Conservation (phyloP, 2,888 invertebrate genomes). For the Pyrochroa serraticornis region DNA sequence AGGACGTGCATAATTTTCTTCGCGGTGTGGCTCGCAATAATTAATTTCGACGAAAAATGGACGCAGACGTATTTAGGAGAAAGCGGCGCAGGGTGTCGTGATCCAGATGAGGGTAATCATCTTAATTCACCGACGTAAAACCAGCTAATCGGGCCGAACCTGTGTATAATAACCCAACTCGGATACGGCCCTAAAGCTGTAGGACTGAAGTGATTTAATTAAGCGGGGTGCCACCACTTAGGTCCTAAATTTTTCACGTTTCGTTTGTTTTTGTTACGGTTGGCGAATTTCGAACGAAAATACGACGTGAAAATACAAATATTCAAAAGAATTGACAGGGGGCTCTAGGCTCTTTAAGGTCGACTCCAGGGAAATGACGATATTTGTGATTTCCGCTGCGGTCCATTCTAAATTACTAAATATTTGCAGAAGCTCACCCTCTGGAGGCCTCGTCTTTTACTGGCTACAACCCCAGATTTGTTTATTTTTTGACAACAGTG, state of each 20-base stretch:
- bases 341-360: conserved; percentile 8
- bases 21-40: neutral
- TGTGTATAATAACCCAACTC: conserved; percentile 6
- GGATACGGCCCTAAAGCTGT: too few relatives aligned
- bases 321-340: conserved; percentile 12
- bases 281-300: neutral
- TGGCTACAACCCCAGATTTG: neutral
- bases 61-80: conserved; percentile 1
- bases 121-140: conserved; percentile 4
- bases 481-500: too few relatives aligned
- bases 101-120: conserved; percentile 12
- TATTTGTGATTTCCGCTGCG: conserved; percentile 26
- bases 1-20: neutral
- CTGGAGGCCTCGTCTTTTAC: conserved; percentile 3
- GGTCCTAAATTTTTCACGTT: neutral
- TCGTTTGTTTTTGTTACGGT: neutral
- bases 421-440: conserved; percentile 14
- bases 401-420: conserved; percentile 28
- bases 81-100: neutral
- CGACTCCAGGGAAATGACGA: conserved; percentile 18
- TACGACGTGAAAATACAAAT: conserved; percentile 4
- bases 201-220: conserved; percentile 3
- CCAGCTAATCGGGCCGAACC: conserved; percentile 13
- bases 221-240: neutral
- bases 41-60: conserved; percentile 13